These are phyloP conservation scores for Drosophila sulfurigaster DNA, from an alignment of 1,140 invertebrate genomes.

Conservation along the genomic window DNA sequence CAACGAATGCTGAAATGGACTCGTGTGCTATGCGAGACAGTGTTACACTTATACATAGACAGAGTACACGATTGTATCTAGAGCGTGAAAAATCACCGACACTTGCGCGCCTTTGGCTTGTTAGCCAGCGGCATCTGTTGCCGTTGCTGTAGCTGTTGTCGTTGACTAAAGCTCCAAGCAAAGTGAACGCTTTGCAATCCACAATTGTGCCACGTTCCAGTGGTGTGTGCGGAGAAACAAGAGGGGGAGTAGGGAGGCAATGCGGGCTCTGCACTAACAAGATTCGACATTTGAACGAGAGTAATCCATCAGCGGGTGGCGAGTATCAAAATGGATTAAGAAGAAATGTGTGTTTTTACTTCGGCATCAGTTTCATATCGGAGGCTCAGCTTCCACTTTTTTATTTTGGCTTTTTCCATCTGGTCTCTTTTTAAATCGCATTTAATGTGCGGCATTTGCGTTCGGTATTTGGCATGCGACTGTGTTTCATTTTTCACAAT, in stretches of 20 bases:
- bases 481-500: conserved; percentile 77
- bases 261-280: conserved; percentile 64
- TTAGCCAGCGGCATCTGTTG: conserved; percentile 67
- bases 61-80: conserved; percentile 44
- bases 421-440: conserved; percentile 57
- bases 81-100: conserved; percentile 76
- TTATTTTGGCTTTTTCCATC: conserved; percentile 11
- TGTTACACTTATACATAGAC: conserved; percentile 23
- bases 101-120: conserved; percentile 65
- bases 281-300: conserved; percentile 81
- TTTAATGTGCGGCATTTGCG: conserved; percentile 76
- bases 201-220: conserved; percentile 48
- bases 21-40: conserved; percentile 9
- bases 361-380: conserved; percentile 59
- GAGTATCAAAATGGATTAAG: conserved; percentile 80
- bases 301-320: conserved; percentile 76
- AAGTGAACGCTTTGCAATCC: conserved; percentile 40
- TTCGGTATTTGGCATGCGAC: conserved; percentile 38
- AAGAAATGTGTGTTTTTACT: conserved; percentile 61
- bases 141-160: conserved; percentile 35
- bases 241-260: no score
- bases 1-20: background rate
- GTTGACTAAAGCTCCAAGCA: conserved; percentile 40
- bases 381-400: conserved; percentile 13
- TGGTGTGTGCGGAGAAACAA: background rate